phyloP scores from a whole-genome alignment of 2,797 vertebrate genomes.

The Ceyx erithaca region DNA sequence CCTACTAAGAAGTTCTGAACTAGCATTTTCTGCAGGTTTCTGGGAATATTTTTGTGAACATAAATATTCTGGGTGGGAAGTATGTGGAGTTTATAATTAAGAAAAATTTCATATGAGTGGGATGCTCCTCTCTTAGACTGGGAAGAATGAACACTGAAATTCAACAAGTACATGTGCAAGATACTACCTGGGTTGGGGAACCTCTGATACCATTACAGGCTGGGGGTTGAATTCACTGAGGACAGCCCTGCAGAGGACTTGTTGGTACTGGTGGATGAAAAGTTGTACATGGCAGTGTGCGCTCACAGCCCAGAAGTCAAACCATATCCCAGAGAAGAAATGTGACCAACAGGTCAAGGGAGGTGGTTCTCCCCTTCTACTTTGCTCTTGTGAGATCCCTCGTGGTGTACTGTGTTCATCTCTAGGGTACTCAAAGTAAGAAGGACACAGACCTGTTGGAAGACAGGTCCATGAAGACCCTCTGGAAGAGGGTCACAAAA shows the following conservation, averaged over 20 bases:
- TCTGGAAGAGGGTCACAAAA: background rate
- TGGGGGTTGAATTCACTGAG: background rate
- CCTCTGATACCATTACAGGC: background rate
- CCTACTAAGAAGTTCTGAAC: background rate
- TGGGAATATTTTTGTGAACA: background rate
- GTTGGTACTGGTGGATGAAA: background rate
- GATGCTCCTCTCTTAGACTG: background rate
- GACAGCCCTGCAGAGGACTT: background rate
- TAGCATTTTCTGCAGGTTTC: background rate
- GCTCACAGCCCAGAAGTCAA: rapidly evolving
- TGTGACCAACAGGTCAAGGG: background rate
- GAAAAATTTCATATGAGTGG: background rate
- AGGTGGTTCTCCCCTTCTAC: background rate
- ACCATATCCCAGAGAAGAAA: background rate
- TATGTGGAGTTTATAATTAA: background rate
- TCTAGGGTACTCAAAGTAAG: background rate
- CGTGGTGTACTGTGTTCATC: background rate
- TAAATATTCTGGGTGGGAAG: background rate
- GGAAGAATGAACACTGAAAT: background rate
- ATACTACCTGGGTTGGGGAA: background rate
- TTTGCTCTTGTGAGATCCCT: background rate
- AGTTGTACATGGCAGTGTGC: background rate
- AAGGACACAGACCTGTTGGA: background rate
- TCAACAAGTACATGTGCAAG: background rate
- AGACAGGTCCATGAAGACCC: background rate